Evolutionary conservation across 2,888 invertebrate species (phyloP), one percentile per base, ranked within the genome.

Genomic region (Ceratothoa steindachneri): DNA sequence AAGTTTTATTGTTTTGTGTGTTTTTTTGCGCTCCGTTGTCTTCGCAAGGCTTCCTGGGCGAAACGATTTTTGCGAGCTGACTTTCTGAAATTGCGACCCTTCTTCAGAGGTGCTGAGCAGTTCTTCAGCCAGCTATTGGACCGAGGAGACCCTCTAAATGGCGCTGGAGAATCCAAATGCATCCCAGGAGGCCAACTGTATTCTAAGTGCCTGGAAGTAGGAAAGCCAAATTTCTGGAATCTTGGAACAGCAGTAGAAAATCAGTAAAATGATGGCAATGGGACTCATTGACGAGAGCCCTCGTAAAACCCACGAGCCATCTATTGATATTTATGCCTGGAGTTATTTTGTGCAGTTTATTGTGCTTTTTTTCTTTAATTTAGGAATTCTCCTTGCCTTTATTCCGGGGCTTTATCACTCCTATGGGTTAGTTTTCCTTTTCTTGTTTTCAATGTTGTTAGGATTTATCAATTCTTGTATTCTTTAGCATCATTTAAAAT

Each of bases 121-220:
- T 60, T 24, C 60, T 15, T 60, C 60, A 60, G 27, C 22, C 22
- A 24, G 60, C 22, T 24, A 60, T 60, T 60, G 60, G 22, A 60
- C 60, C 60, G 27, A 60, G 12, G 60, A 24, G 60, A 24, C 60
- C 60, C 60, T n/a, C 41, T 60, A n/a, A 60, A 60, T 60, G 60
- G 60, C 60, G 60, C n/a, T n/a, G 60, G 60, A 60, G 24, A 24
- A 60, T 60, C 60, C 60, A 1, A 60, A 60, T 60, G 60, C 60
- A 60, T 60, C 60, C 60, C 60, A 15, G 24, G 60, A 24, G 60
- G 12, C 22, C 60, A n/a, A 60, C 2, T n/a, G 60, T 60, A 41
- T 41, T 41, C 41, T 41, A 41, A 41, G 41, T 41, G 19, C 27
- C 60, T 2, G 19, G 60, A 60, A 60, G 60, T 60, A n/a, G 24